These are phyloP conservation scores for Platycheirus albimanus DNA, from an alignment of 2,888 invertebrate genomes.

Conservation along the genomic window DNA sequence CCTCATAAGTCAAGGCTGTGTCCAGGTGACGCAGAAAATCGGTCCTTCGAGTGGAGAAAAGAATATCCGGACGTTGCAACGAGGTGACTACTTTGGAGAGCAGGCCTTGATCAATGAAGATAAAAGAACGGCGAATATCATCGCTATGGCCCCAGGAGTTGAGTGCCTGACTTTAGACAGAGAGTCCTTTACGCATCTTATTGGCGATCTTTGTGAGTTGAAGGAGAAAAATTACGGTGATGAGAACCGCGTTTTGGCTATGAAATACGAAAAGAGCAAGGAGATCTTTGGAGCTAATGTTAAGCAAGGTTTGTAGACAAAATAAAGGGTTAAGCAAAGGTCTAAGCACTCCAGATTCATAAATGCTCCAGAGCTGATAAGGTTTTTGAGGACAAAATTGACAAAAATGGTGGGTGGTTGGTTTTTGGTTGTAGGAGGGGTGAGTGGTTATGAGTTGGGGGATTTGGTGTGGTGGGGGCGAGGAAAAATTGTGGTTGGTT, in stretches of 20 bases:
- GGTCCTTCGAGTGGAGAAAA: constrained; percentile 85
- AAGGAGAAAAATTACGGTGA: constrained; percentile 90
- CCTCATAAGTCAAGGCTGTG: constrained; percentile 93
- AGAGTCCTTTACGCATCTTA: constrained; percentile 89
- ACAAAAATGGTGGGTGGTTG: no score
- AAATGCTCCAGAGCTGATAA: no score
- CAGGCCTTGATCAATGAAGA: constrained; percentile 94
- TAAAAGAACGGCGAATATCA: constrained; percentile 94
- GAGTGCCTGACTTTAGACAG: constrained; percentile 94
- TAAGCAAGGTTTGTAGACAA: constrained; percentile 78
- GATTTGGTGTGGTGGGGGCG: no score
- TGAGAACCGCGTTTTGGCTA: constrained; percentile 83
- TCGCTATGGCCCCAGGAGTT: constrained; percentile 92
- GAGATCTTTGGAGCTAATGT: constrained; percentile 81
- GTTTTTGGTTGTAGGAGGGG: no score
- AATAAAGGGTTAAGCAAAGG: no score
- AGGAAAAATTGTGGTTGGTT: no score
- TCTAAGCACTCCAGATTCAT: no score
- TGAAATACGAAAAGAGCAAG: constrained; percentile 81
- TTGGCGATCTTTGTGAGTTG: constrained; percentile 89
- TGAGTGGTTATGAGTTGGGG: no score
- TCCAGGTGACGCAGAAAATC: constrained; percentile 88
- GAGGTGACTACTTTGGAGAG: constrained; percentile 95
- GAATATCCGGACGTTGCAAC: constrained; percentile 87
- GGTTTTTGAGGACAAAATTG: no score